Evolutionary conservation across 2,113 vertebrate genomes (phyloP), one percentile per base, ranked within the genome.

Genomic region (Butastur rufipennis): DNA sequence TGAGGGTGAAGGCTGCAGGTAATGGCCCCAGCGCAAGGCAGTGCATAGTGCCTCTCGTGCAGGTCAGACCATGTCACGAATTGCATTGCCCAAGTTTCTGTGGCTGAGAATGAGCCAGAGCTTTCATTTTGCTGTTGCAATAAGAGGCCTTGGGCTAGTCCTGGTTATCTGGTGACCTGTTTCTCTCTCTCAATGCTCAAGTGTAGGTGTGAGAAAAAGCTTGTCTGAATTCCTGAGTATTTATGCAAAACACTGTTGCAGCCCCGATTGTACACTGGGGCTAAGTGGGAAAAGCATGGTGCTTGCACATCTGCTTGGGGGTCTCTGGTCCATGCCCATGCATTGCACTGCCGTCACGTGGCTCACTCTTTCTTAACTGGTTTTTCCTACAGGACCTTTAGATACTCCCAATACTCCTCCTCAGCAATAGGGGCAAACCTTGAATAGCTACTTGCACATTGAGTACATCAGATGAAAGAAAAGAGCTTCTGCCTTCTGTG

Each of bases 41-140:
- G 19, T 1, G 4, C 70, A 66, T 17, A 3, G 13, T 45, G 56
- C 53, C 70, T 58, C 65, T 67, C 6, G 3, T 4, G 3, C 50
- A 18, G 90, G 42, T 70, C 84, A 92, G 59, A 18, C 43, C 70
- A 13, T 38, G 42, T 61, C 72, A 32, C 0, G 7, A 50, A 50
- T 86, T 0, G 8, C 71, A 26, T 74, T 75, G 52, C 77, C 73
- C 61, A 88, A 62, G 38, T 79, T 93, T 93, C 79, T 42, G 53
- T 47, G 66, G 31, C 75, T 93, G 50, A 66, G 75, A 58, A 82
- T 4, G 59, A 93, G 75, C 31, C 68, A 81, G 65, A 91, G 85
- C 86, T 95, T 87, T 96, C 88, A 63, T 95, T 92, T 75, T 86
- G 56, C 73, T 93, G 42, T 82, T 88, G 89, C 82, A 92, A 48